These are phyloP conservation scores for Poeciliopsis prolifica DNA, from an alignment of 2,113 vertebrate genomes.

Conservation along the genomic window DNA sequence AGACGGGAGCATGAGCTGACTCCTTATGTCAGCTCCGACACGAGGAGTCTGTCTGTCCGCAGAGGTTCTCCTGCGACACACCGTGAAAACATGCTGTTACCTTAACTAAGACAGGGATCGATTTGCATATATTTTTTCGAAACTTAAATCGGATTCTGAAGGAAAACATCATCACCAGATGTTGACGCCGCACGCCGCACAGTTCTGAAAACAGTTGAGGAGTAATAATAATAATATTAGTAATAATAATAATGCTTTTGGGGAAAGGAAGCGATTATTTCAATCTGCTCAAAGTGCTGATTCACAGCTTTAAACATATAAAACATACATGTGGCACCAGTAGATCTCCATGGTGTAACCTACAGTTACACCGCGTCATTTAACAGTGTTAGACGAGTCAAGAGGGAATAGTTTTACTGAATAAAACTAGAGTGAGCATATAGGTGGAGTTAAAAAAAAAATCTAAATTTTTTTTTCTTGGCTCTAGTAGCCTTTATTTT, in stretches of 20 bases:
- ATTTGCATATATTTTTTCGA: slow-evolving; percentile 21
- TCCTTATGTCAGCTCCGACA: background rate
- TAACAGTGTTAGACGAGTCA: too few relatives aligned
- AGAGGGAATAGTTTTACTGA: too few relatives aligned
- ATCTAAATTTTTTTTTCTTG: too few relatives aligned
- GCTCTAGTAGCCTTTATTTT: too few relatives aligned
- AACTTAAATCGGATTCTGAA: slow-evolving; percentile 53
- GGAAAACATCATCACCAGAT: slow-evolving; percentile 46
- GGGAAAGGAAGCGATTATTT: background rate
- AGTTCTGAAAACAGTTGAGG: background rate
- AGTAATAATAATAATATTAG: too few relatives aligned
- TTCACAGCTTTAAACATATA: background rate
- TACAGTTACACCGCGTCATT: too few relatives aligned
- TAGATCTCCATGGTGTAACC: background rate
- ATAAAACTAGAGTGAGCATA: too few relatives aligned
- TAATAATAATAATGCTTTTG: background rate
- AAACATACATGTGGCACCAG: background rate
- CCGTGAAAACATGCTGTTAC: slow-evolving; percentile 50
- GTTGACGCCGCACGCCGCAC: slow-evolving; percentile 8
- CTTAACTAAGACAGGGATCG: slow-evolving; percentile 57
- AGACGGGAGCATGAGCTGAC: background rate
- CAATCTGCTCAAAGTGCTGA: background rate
- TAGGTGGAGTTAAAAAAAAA: too few relatives aligned
- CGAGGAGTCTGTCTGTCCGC: slow-evolving; percentile 48
- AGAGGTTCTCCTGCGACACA: slow-evolving; percentile 51